A percentile compares a stretch with the other conserved stretches of the same genome.
phyloP scores from a whole-genome alignment of 92 coral and sea anemone genomes.

The Pocillopora meandrina region DNA sequence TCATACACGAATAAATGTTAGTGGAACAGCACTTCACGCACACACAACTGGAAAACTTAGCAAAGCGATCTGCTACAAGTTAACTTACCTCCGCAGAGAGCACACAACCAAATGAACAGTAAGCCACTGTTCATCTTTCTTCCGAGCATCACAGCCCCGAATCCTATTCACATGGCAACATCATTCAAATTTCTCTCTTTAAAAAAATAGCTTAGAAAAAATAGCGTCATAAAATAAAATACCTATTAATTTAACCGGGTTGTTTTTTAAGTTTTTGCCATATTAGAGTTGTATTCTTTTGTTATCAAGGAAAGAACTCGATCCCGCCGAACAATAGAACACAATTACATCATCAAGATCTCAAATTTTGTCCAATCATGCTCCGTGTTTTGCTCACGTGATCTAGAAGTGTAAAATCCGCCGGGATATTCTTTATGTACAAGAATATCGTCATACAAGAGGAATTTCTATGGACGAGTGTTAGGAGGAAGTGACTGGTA shows the following conservation, averaged over 20 bases:
- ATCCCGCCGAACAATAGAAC: conserved; percentile 36
- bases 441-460: conserved; percentile 75
- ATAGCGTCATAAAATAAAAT: neutral
- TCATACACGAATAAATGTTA: conserved; percentile 32
- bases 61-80: neutral
- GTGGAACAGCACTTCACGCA: conserved; percentile 15
- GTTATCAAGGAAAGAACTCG: conserved; percentile 12
- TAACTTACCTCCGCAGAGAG: conserved; percentile 37
- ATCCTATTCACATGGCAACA: conserved; percentile 16
- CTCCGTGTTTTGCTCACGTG: conserved; percentile 47
- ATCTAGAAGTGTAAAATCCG: conserved; percentile 21
- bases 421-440: conserved; percentile 41
- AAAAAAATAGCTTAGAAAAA: neutral
- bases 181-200: neutral
- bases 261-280: conserved; percentile 24
- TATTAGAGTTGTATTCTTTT: conserved; percentile 30
- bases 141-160: neutral
- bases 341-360: conserved; percentile 36
- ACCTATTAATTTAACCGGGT: neutral
- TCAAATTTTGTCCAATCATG: conserved; percentile 43
- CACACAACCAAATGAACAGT: conserved; percentile 16
- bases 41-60: conserved; percentile 13
- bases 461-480: conserved; percentile 49
- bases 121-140: conserved; percentile 10
- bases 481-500: conserved; percentile 29